Evolutionary conservation across 2,888 invertebrate genomes (phyloP).

Genomic region (Notodonta dromedarius): DNA sequence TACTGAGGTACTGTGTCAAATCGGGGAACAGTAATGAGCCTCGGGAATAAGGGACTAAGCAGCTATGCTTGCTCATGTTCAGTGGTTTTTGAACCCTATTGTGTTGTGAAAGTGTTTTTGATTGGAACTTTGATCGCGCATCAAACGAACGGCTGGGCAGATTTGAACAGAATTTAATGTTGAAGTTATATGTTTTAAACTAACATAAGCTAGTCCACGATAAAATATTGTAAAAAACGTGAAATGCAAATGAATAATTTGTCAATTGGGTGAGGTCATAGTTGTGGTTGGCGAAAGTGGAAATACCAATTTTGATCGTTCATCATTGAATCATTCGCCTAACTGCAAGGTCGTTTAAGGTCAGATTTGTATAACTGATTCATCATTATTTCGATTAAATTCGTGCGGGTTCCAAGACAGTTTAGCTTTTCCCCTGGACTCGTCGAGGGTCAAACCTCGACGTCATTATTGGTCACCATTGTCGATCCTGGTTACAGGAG

Average conservation of each 20-base stretch:
- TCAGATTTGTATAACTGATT: background rate
- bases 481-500: no score
- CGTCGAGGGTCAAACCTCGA: no score
- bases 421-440: no score
- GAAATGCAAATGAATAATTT: conserved; percentile 26
- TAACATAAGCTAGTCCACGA: background rate
- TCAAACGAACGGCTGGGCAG: no score
- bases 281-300: conserved; percentile 26
- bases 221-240: background rate
- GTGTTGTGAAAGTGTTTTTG: no score
- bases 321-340: conserved; percentile 3
- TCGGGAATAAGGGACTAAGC: conserved; percentile 39
- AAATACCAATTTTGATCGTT: conserved; percentile 32
- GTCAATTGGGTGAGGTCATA: conserved; percentile 31
- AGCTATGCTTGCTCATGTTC: no score
- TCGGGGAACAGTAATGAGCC: conserved; percentile 42
- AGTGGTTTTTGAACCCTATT: no score
- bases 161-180: no score
- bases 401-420: no score
- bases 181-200: no score
- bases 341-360: conserved; percentile 1
- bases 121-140: no score
- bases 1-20: conserved; percentile 65
- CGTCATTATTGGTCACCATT: no score
- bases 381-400: background rate